These are phyloP conservation scores for Tetramorium alpestre DNA, from an alignment of 1,140 invertebrate genomes.

Conservation along the genomic window DNA sequence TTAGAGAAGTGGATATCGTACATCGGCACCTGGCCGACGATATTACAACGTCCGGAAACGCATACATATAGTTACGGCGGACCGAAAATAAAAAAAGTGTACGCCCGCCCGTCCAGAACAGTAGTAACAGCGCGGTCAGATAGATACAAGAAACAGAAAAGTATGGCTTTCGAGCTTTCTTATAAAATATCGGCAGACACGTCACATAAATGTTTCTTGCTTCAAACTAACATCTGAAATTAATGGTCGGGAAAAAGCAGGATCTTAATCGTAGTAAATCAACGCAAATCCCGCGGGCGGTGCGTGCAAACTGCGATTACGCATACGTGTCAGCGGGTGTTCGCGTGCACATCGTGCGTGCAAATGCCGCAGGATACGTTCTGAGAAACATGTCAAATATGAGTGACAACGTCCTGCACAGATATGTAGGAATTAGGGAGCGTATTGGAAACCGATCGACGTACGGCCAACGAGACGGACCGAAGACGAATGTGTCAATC, in stretches of 20 bases:
- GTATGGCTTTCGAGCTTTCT: background rate
- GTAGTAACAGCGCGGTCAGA: constrained; percentile 17
- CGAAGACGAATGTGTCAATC: constrained; percentile 69
- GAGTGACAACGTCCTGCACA: constrained; percentile 68
- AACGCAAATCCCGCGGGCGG: background rate
- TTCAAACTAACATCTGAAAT: background rate
- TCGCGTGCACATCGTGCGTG: constrained; percentile 45
- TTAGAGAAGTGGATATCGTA: constrained; percentile 67
- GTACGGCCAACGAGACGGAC: constrained; percentile 43
- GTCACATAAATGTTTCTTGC: background rate
- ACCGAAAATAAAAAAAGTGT: constrained; percentile 23
- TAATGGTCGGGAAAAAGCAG: background rate
- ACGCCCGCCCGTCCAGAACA: background rate
- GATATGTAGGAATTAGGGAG: constrained; percentile 61
- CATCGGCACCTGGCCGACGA: constrained; percentile 54
- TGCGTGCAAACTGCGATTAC: background rate
- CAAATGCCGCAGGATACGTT: constrained; percentile 49
- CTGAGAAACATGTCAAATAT: constrained; percentile 59
- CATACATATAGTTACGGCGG: constrained; percentile 30
- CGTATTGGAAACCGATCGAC: constrained; percentile 61
- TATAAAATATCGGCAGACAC: background rate
- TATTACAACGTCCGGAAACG: constrained; percentile 59
- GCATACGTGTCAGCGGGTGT: constrained; percentile 17
- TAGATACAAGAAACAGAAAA: background rate
- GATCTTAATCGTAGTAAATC: background rate